Percentiles rank a stretch among this genome's conserved stretches.
Evolutionary conservation across 2,888 invertebrate species (phyloP).

Genomic region (Tryphoninae sp.): DNA sequence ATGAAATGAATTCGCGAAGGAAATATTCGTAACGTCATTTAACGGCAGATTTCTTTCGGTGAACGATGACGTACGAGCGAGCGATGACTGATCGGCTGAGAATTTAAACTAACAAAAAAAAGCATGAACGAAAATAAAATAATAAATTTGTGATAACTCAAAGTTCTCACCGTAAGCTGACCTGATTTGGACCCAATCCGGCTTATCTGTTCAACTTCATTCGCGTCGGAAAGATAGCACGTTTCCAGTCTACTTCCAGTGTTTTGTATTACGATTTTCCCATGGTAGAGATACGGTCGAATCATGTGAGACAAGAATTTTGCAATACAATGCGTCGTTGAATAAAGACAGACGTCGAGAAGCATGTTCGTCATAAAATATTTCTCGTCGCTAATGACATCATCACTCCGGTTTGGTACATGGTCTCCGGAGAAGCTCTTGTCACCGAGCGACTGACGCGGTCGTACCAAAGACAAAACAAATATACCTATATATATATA

Average conservation of each 20-base stretch:
- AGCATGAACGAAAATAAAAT: too few relatives aligned
- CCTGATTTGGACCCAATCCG: too few relatives aligned
- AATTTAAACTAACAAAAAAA: not conserved
- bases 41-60: too few relatives aligned
- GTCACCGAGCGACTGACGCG: slow-evolving; percentile 57
- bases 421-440: slow-evolving; percentile 14
- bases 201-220: too few relatives aligned
- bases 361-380: slow-evolving; percentile 56
- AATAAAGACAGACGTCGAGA: slow-evolving; percentile 26
- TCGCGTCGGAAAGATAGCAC: too few relatives aligned
- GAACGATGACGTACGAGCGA: too few relatives aligned
- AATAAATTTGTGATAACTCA: too few relatives aligned
- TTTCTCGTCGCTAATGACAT: slow-evolving; percentile 60
- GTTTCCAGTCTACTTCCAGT: not conserved
- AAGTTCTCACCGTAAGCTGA: too few relatives aligned
- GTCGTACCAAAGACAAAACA: slow-evolving; percentile 44
- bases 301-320: not conserved
- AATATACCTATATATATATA: slow-evolving; percentile 3
- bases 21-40: too few relatives aligned
- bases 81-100: too few relatives aligned
- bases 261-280: slow-evolving; percentile 2
- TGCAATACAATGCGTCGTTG: slow-evolving; percentile 34
- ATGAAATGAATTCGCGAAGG: too few relatives aligned
- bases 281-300: not conserved
- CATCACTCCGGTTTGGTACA: slow-evolving; percentile 55